Conservation (phyloP, 2,888 invertebrate species). For the Drosophila nr. fundita region DNA sequence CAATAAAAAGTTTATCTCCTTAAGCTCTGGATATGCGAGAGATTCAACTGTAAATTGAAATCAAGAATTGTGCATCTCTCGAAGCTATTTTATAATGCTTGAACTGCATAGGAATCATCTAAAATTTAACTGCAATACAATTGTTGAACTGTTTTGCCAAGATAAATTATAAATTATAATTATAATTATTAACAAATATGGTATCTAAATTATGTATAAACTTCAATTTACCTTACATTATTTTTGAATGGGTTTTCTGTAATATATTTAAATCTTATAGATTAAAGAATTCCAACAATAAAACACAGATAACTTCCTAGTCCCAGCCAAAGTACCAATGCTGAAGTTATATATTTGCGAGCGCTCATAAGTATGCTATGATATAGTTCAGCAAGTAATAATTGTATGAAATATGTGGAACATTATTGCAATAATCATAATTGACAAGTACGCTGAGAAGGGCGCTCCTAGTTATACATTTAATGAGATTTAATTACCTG, state of each 20-base stretch:
- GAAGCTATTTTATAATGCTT: neutral
- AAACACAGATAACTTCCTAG: neutral
- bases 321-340: neutral
- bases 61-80: neutral
- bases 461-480: conserved; percentile 35
- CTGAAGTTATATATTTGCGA: neutral
- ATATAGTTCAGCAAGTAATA: neutral
- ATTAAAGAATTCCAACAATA: neutral
- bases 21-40: neutral
- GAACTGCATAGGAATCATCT: neutral
- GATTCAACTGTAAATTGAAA: neutral
- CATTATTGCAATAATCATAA: neutral
- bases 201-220: neutral
- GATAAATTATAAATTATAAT: neutral
- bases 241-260: neutral
- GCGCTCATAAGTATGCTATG: conserved; percentile 47
- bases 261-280: neutral
- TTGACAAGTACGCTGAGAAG: neutral
- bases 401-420: neutral
- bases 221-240: neutral
- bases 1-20: neutral
- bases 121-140: neutral
- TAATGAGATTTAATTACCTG: conserved; percentile 43
- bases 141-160: neutral
- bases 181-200: neutral